Percentiles rank a stretch among this genome's conserved stretches.
These are phyloP conservation scores for Schrankia costaestrigalis DNA, from an alignment of 2,888 invertebrate genomes.

Conservation along the genomic window DNA sequence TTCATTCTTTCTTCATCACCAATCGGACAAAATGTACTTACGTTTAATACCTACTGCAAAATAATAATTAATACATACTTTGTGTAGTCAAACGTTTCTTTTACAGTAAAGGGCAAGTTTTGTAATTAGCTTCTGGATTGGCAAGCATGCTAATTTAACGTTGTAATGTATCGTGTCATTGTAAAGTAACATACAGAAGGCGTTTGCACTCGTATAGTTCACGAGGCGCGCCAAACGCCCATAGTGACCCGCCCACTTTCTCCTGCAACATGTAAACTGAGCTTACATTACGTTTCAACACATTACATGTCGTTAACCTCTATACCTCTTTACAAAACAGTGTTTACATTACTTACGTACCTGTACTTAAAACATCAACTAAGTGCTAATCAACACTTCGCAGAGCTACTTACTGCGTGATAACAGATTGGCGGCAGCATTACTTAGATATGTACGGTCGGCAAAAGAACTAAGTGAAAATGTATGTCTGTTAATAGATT, in stretches of 20 bases:
- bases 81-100: too few species aligned
- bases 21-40: too few species aligned
- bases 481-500: too few species aligned
- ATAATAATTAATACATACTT: too few species aligned
- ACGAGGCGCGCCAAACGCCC: constrained; percentile 19
- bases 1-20: too few species aligned
- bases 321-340: constrained; percentile 45
- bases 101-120: too few species aligned
- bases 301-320: constrained; percentile 46
- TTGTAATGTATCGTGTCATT: constrained; percentile 1
- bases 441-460: too few species aligned
- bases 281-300: constrained; percentile 40
- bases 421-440: constrained; percentile 16
- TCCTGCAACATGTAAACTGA: constrained; percentile 37
- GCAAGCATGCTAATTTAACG: too few species aligned
- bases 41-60: too few species aligned
- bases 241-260: constrained; percentile 40
- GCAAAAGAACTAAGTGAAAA: too few species aligned
- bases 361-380: constrained; percentile 36
- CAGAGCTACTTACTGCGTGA: constrained; percentile 32
- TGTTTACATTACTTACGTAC: constrained; percentile 39
- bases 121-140: too few species aligned
- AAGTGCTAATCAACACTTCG: constrained; percentile 39
- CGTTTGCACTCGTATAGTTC: constrained; percentile 6
- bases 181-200: constrained; percentile 5